These are phyloP conservation scores for Hecatera dysodea DNA, from an alignment of 2,888 invertebrate genomes.

Conservation along the genomic window DNA sequence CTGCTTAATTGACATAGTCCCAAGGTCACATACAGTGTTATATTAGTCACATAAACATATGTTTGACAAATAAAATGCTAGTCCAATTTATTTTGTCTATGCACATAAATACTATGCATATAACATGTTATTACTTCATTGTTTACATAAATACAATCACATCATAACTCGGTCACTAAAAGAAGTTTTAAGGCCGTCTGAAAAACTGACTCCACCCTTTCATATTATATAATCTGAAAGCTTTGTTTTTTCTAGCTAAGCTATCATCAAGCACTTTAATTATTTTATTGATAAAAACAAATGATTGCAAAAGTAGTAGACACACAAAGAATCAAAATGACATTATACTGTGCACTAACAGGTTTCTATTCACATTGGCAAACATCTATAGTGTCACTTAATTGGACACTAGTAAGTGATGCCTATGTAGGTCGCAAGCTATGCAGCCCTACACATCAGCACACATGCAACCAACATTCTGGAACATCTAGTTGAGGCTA, in stretches of 20 bases:
- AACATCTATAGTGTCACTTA: constrained; percentile 58
- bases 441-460: constrained; percentile 36
- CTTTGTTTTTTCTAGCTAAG: background rate
- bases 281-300: background rate
- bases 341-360: constrained; percentile 40
- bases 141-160: constrained; percentile 21
- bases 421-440: constrained; percentile 61
- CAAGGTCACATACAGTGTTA: constrained; percentile 70
- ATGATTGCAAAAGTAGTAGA: background rate
- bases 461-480: constrained; percentile 33
- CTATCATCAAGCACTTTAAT: background rate
- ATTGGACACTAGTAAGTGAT: constrained; percentile 54
- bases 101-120: constrained; percentile 16
- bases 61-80: background rate
- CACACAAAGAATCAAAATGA: constrained; percentile 16
- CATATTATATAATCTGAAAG: constrained; percentile 10
- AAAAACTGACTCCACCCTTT: constrained; percentile 3
- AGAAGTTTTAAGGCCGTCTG: background rate
- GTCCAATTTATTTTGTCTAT: background rate
- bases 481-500: constrained; percentile 23
- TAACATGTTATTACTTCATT: constrained; percentile 8
- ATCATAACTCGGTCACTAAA: background rate
- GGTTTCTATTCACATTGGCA: constrained; percentile 58
- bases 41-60: constrained; percentile 1
- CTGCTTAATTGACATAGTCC: constrained; percentile 74